phyloP scores from a whole-genome alignment of 2,888 invertebrate genomes.

The Calameuta filiformis region DNA sequence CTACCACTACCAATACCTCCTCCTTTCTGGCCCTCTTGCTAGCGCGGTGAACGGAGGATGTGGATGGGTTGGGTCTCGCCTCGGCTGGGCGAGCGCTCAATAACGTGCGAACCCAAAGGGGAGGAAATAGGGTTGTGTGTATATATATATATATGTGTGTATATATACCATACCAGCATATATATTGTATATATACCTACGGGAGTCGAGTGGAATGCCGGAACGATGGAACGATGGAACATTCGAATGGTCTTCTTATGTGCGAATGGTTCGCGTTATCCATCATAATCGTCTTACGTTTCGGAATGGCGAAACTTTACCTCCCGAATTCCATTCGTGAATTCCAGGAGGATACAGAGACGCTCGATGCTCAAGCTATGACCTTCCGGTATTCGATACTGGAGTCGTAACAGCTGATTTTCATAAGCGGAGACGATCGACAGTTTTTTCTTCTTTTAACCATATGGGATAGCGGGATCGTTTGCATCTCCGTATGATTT shows the following conservation, averaged over 20 bases:
- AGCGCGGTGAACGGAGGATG: slow-evolving; percentile 58
- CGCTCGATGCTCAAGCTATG: background rate
- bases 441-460: background rate
- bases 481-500: background rate
- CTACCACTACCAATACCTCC: slow-evolving; percentile 10
- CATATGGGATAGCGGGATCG: background rate
- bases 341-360: background rate
- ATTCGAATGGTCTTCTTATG: slow-evolving; percentile 36
- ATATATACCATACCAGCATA: background rate
- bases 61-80: slow-evolving; percentile 71
- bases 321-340: slow-evolving; percentile 34
- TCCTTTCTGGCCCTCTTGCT: slow-evolving; percentile 20
- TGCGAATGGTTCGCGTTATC: slow-evolving; percentile 41
- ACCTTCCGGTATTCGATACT: background rate
- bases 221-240: slow-evolving; percentile 41
- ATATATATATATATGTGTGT: too few species aligned
- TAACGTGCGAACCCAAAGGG: slow-evolving; percentile 73
- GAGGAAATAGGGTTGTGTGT: slow-evolving; percentile 60
- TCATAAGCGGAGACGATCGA: background rate
- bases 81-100: slow-evolving; percentile 73
- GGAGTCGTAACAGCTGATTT: background rate
- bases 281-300: slow-evolving; percentile 55
- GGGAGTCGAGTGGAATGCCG: slow-evolving; percentile 52
- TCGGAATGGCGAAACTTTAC: slow-evolving; percentile 43
- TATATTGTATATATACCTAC: slow-evolving; percentile 7